Conservation (phyloP, 1,140 invertebrate species). For the Cepaea nemoralis region DNA sequence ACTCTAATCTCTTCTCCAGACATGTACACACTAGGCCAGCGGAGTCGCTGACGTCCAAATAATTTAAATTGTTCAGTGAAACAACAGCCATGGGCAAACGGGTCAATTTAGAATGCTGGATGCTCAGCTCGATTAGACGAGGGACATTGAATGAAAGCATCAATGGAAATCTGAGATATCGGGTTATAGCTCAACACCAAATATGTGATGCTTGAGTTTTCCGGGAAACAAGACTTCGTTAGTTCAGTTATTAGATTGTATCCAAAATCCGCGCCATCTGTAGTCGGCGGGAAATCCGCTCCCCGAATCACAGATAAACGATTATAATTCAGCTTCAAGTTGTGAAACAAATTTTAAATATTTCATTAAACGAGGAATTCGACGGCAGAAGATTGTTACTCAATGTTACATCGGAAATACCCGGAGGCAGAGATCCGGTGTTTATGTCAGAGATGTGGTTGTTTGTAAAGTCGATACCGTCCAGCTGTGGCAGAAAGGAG, state of each 20-base stretch:
- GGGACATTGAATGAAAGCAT: no score
- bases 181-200: no score
- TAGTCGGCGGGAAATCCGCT: no score
- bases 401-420: background rate
- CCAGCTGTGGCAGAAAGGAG: background rate
- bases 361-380: background rate
- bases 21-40: background rate
- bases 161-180: no score
- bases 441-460: background rate
- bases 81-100: background rate
- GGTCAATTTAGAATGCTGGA: background rate
- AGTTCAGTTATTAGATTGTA: no score
- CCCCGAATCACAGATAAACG: no score
- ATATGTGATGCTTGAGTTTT: no score
- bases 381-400: background rate
- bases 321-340: no score
- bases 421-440: background rate
- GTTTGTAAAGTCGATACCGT: background rate
- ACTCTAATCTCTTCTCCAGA: background rate
- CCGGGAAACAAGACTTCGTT: no score
- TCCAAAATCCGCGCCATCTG: no score
- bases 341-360: background rate
- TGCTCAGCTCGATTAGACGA: background rate
- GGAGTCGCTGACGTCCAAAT: background rate
- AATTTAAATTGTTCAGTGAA: background rate